Evolutionary conservation across 2,888 invertebrate species (phyloP).

Genomic region (Julus scandinavius): DNA sequence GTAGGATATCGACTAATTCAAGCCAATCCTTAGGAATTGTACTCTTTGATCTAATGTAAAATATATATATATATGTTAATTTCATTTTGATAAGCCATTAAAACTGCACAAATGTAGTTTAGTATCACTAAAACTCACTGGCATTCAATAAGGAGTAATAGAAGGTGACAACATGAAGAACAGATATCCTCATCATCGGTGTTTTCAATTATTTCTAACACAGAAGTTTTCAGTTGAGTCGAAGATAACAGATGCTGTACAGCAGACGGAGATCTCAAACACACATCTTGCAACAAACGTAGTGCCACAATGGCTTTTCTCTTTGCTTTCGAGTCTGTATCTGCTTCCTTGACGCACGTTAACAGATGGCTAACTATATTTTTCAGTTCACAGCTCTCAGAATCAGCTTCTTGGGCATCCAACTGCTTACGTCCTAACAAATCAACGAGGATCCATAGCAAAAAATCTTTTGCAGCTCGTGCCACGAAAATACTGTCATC

Average conservation of each 20-base stretch:
- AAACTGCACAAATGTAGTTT: background rate
- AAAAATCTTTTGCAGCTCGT: slow-evolving; percentile 48
- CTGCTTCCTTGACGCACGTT: background rate
- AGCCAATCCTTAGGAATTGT: slow-evolving; percentile 18
- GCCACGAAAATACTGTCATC: slow-evolving; percentile 45
- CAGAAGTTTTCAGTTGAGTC: background rate
- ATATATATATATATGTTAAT: background rate
- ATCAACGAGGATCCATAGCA: background rate
- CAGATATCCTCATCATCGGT: background rate
- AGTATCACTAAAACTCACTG: background rate
- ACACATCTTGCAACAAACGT: background rate
- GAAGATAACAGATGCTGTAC: background rate
- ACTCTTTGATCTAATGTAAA: background rate
- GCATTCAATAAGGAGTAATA: background rate
- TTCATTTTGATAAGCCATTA: background rate
- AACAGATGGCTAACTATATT: background rate
- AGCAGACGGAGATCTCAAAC: too few species aligned
- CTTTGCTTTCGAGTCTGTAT: background rate
- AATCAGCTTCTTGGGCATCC: background rate
- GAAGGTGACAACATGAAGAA: background rate
- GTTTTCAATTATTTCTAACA: background rate
- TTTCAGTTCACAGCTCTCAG: background rate
- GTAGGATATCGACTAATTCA: background rate
- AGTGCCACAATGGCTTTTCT: slow-evolving; percentile 5
- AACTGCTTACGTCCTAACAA: background rate